These are phyloP conservation scores for Riparia riparia DNA, from an alignment of 2,113 vertebrate species.

Conservation along the genomic window DNA sequence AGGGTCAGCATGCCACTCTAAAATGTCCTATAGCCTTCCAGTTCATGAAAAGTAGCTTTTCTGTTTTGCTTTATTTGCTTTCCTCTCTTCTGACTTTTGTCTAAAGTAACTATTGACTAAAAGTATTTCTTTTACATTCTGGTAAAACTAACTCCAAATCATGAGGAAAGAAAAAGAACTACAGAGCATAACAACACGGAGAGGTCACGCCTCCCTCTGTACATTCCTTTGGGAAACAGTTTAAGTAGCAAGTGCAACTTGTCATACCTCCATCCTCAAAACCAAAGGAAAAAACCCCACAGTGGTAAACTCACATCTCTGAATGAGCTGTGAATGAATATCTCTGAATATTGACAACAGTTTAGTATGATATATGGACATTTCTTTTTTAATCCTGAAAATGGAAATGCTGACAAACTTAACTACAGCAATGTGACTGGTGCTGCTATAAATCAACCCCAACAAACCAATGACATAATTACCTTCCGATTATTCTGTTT, in stretches of 20 bases:
- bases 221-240: neutral
- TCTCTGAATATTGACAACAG: neutral
- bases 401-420: slow-evolving; percentile 67
- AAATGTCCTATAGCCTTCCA: neutral
- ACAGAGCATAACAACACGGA: neutral
- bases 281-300: neutral
- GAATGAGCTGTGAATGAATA: no score
- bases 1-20: neutral
- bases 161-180: neutral
- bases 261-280: neutral
- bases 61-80: neutral
- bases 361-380: neutral
- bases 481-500: slow-evolving; percentile 82
- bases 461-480: slow-evolving; percentile 42
- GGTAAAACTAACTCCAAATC: neutral
- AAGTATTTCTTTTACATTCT: neutral
- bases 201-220: neutral
- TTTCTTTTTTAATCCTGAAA: slow-evolving; percentile 22
- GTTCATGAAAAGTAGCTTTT: neutral
- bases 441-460: slow-evolving; percentile 35
- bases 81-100: neutral
- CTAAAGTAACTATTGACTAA: neutral
- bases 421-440: slow-evolving; percentile 39
- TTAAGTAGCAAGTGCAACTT: neutral
- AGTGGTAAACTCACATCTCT: neutral